Base-by-base conservation (phyloP, 2,113 vertebrate genomes). In the Anolis sagrei region DNA sequence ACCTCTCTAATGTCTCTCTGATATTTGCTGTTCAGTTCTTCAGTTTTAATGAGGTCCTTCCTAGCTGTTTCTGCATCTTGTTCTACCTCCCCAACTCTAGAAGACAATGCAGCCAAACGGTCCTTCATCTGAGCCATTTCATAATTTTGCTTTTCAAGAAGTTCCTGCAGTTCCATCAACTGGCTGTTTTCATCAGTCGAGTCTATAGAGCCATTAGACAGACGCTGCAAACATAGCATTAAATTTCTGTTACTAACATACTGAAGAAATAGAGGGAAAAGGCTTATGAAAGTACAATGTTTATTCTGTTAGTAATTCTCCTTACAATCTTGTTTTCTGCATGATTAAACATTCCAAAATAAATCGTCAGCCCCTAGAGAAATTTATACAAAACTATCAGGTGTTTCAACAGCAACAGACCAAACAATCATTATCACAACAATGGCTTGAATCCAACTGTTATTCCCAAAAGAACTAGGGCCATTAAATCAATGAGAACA, bases 61-160 rank as follows among this genome's bases (percentile, higher is more conserved):
- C 98, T 98, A 5, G 99, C 97, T 0, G 98, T 97, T 93, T 99
- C 98, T 92, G 98, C 97, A 96, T 99, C 99, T 94, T 98, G 98
- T 90, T 99, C 98, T 89, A 99, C 98, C 92, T 99, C 99, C 39
- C 98, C 99, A 32, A 99, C 98, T 1, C 98, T 96, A 19, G 98
- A 98, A 68, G 98, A 98, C 72, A 99, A 96, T 0, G 97, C 97
- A 84, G 98, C 97, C 96, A 99, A 97, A 82, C 98, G 98, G 79
- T 99, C 99, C 96, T 99, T 99, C 98, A 99, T 99, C 95, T 99
- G 99, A 74, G 97, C 97, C 98, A 99, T 97, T 96, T 99, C 99
- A 86, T 98, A 99, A 95, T 98, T 99, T 92, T 99, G 99, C 89
- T 99, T 99, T 95, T 99, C 99, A 90, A 99, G 96, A 44, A 99